Conservation (phyloP, 2,888 invertebrate genomes). For the Nebria salina region DNA sequence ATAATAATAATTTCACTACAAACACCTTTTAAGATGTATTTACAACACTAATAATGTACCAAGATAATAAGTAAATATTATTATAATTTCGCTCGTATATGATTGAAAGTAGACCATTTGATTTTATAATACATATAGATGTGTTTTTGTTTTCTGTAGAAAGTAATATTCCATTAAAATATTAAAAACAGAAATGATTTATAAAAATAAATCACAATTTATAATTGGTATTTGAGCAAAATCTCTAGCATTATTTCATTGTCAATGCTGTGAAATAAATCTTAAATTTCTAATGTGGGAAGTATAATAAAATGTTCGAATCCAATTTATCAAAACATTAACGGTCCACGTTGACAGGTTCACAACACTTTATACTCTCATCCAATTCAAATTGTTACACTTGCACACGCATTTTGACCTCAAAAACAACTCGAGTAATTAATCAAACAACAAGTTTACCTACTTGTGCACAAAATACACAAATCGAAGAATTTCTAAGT, state of each 20-base stretch:
- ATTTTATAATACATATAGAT: background rate
- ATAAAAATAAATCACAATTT: background rate
- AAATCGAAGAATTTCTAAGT: conserved; percentile 4
- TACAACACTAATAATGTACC: no score
- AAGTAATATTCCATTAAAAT: background rate
- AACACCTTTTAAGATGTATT: no score
- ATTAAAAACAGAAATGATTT: background rate
- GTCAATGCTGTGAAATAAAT: background rate
- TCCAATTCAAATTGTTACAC: background rate
- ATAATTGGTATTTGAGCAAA: background rate
- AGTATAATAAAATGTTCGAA: background rate
- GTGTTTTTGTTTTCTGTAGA: background rate
- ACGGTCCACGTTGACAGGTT: background rate
- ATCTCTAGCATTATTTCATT: background rate
- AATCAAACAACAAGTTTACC: conserved; percentile 17
- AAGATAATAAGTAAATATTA: no score
- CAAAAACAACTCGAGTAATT: conserved; percentile 2
- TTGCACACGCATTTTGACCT: conserved; percentile 2
- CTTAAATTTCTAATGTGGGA: background rate
- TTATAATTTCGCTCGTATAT: no score
- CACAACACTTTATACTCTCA: background rate
- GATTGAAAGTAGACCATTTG: no score
- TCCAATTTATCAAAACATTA: background rate
- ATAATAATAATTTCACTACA: no score
- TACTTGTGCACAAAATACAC: conserved; percentile 8